Evolutionary conservation across 2,888 invertebrate species (phyloP).

Genomic region (Parnassius mnemosyne): DNA sequence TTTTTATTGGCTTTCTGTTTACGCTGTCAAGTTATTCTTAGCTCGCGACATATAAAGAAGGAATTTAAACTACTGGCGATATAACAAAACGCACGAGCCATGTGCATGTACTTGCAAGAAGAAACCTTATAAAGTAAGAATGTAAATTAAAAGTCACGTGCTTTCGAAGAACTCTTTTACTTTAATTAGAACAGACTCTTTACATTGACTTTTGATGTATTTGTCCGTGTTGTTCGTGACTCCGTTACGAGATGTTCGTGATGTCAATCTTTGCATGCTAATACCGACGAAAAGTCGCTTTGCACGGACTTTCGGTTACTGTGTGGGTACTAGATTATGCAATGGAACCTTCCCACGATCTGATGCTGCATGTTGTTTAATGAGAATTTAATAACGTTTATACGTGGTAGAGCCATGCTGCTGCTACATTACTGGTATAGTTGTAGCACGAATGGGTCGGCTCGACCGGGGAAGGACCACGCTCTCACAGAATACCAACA

Average conservation of each 20-base stretch:
- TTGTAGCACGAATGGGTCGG: too few species aligned
- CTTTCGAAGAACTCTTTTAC: not conserved
- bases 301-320: conserved; percentile 28
- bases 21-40: conserved; percentile 17
- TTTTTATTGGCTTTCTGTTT: conserved; percentile 13
- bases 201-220: not conserved
- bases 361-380: conserved; percentile 1
- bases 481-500: too few species aligned
- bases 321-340: conserved; percentile 19
- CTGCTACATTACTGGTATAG: too few species aligned
- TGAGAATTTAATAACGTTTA: conserved; percentile 7
- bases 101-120: conserved; percentile 1
- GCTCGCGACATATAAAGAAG: conserved; percentile 18
- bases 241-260: conserved; percentile 3
- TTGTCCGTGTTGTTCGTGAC: not conserved
- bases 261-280: conserved; percentile 25
- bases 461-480: too few species aligned
- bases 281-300: conserved; percentile 23
- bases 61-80: conserved; percentile 20
- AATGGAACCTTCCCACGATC: conserved; percentile 30
- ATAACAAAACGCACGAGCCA: conserved; percentile 15
- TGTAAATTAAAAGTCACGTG: conserved; percentile 12
- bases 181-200: conserved; percentile 4
- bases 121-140: conserved; percentile 20
- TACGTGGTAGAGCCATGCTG: too few species aligned